Evolutionary conservation across 2,113 vertebrate species (phyloP).

Genomic region (Athene noctua): DNA sequence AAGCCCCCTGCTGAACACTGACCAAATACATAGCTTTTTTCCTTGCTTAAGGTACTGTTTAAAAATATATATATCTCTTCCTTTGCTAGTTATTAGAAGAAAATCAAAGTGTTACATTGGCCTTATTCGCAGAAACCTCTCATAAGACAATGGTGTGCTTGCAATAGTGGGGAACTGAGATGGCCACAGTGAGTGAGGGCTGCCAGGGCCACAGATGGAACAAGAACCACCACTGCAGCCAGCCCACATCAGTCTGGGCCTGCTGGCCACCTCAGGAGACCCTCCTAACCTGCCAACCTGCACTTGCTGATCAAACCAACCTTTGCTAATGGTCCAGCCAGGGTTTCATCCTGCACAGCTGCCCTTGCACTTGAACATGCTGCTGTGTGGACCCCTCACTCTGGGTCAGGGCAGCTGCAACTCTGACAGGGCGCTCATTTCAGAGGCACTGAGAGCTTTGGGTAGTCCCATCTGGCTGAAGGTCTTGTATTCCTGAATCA

Average conservation of each 20-base stretch:
- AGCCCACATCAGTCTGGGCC: background rate
- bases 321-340: background rate
- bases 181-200: background rate
- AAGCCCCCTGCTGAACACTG: constrained; percentile 68
- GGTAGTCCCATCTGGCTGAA: background rate
- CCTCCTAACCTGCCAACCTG: background rate
- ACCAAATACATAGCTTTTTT: constrained; percentile 62
- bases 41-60: constrained; percentile 61
- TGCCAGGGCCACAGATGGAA: background rate
- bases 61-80: constrained; percentile 49
- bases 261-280: background rate
- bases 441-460: background rate
- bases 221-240: background rate
- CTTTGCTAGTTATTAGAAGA: constrained; percentile 60
- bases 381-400: background rate
- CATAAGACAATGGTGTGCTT: constrained; percentile 6
- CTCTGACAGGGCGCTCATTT: background rate
- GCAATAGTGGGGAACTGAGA: background rate
- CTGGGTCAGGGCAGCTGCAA: background rate
- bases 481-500: background rate
- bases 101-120: constrained; percentile 52
- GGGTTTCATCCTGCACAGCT: background rate
- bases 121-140: background rate
- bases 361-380: background rate
- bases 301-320: background rate